These are phyloP conservation scores for Etheostoma perlongum DNA, from an alignment of 2,797 vertebrate species.

Conservation along the genomic window DNA sequence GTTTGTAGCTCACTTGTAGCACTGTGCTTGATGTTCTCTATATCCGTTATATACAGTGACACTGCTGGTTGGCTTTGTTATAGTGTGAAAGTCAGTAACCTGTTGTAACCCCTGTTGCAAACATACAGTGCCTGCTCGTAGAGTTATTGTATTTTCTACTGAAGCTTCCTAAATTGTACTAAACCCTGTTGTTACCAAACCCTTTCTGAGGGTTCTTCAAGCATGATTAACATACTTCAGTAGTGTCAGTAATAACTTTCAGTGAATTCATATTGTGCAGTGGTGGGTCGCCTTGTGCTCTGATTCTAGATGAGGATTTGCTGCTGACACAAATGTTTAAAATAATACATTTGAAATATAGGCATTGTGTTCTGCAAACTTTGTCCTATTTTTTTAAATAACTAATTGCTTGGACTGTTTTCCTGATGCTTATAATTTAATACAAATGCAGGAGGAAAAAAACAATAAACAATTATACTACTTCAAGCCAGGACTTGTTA, in stretches of 20 bases:
- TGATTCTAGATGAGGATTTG: slow-evolving; percentile 21
- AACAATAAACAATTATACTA: slow-evolving; percentile 29
- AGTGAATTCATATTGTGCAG: slow-evolving; percentile 51
- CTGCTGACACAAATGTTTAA: slow-evolving; percentile 26
- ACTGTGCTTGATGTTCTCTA: slow-evolving; percentile 44
- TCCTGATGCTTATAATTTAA: slow-evolving; percentile 30
- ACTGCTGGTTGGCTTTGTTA: slow-evolving; percentile 40
- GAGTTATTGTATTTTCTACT: slow-evolving; percentile 46
- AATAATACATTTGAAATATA: slow-evolving; percentile 25
- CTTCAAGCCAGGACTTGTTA: not conserved
- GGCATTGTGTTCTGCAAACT: slow-evolving; percentile 25
- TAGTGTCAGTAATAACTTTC: slow-evolving; percentile 42
- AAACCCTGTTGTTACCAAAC: slow-evolving; percentile 20
- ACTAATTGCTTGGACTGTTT: slow-evolving; percentile 38
- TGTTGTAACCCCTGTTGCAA: slow-evolving; percentile 45
- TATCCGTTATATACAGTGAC: slow-evolving; percentile 46
- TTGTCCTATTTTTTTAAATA: slow-evolving; percentile 27
- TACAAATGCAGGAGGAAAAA: slow-evolving; percentile 17
- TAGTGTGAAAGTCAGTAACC: slow-evolving; percentile 43
- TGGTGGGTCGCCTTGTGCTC: slow-evolving; percentile 38
- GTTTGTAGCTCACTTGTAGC: slow-evolving; percentile 63
- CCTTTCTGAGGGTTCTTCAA: slow-evolving; percentile 24
- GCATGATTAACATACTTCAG: slow-evolving; percentile 55
- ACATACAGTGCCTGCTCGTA: slow-evolving; percentile 55
- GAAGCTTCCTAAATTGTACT: slow-evolving; percentile 17